Conservation (phyloP, 2,797 vertebrate genomes). For the Pempheris klunzingeri region DNA sequence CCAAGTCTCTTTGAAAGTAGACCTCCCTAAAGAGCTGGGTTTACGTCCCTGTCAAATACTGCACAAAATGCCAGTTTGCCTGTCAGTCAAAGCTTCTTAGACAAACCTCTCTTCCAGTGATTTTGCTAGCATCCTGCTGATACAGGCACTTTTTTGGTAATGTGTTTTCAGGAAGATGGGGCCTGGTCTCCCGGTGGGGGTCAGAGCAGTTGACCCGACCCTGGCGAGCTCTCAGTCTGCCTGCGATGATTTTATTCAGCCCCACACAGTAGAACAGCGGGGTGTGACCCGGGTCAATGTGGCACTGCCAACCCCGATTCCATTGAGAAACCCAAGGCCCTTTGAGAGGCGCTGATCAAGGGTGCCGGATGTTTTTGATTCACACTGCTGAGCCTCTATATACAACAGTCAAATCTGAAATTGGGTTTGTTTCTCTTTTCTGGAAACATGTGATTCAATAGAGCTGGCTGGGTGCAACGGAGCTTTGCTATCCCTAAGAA, state of each 20-base stretch:
- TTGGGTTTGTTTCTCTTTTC: conserved; percentile 49
- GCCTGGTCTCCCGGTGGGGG: conserved; percentile 61
- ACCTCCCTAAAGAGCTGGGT: conserved; percentile 55
- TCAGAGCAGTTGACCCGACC: conserved; percentile 72
- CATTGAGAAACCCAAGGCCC: conserved; percentile 61
- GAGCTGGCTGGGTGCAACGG: conserved; percentile 44
- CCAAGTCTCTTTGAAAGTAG: conserved; percentile 45
- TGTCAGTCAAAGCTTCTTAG: conserved; percentile 64
- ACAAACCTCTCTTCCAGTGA: conserved; percentile 41
- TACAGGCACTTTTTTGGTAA: conserved; percentile 22
- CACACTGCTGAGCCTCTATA: conserved; percentile 62
- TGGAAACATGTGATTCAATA: conserved; percentile 53
- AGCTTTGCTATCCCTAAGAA: conserved; percentile 46
- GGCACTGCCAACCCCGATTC: conserved; percentile 67
- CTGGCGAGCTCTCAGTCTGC: conserved; percentile 63
- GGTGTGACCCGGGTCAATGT: conserved; percentile 71
- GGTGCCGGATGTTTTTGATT: conserved; percentile 78
- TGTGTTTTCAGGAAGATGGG: conserved; percentile 61
- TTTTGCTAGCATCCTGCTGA: conserved; percentile 66
- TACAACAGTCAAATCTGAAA: conserved; percentile 64
- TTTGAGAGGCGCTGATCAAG: conserved; percentile 65
- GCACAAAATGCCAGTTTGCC: conserved; percentile 53
- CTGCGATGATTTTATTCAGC: conserved; percentile 72
- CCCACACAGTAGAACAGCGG: conserved; percentile 74
- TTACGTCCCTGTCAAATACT: conserved; percentile 62